Conservation (phyloP, 1,140 invertebrate species). For the Mesaphorura yosii region DNA sequence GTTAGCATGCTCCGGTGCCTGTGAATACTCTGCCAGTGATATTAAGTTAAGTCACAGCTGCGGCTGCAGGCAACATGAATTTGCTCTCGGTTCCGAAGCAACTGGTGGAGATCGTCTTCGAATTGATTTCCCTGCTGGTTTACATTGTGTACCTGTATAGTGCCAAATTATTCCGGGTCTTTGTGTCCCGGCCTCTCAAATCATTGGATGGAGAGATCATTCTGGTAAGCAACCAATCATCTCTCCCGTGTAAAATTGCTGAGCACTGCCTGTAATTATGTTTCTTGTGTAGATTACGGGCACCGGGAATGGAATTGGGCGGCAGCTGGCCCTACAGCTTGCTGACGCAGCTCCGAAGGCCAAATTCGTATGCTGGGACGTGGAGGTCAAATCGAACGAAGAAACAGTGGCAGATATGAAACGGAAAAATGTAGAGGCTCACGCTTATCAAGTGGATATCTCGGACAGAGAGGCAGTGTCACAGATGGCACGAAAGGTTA, state of each 20-base stretch:
- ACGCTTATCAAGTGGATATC: slow-evolving; percentile 23
- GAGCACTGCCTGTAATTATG: background rate
- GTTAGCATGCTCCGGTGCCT: no score
- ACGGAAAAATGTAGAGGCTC: slow-evolving; percentile 12
- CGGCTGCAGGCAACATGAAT: no score
- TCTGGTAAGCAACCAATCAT: slow-evolving; percentile 15
- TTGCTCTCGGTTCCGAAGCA: no score
- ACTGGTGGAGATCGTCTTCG: background rate
- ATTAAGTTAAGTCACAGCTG: no score
- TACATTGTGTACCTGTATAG: background rate
- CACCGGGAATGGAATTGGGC: slow-evolving; percentile 25
- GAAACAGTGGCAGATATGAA: slow-evolving; percentile 17
- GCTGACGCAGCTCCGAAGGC: slow-evolving; percentile 12
- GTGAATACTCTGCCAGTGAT: no score
- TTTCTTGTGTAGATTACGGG: slow-evolving; percentile 24
- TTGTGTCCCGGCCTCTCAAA: background rate
- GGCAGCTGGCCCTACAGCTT: slow-evolving; percentile 18
- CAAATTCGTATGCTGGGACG: slow-evolving; percentile 28
- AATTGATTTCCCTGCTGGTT: background rate
- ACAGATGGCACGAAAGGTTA: slow-evolving; percentile 10
- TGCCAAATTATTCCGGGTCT: background rate
- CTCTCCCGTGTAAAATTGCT: background rate
- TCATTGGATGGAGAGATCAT: slow-evolving; percentile 16
- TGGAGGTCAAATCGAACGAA: slow-evolving; percentile 18
- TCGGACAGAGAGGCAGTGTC: slow-evolving; percentile 13